Evolutionary conservation across 1,140 invertebrate genomes (phyloP).

Genomic region (Trichomalopsis sarcophagae): DNA sequence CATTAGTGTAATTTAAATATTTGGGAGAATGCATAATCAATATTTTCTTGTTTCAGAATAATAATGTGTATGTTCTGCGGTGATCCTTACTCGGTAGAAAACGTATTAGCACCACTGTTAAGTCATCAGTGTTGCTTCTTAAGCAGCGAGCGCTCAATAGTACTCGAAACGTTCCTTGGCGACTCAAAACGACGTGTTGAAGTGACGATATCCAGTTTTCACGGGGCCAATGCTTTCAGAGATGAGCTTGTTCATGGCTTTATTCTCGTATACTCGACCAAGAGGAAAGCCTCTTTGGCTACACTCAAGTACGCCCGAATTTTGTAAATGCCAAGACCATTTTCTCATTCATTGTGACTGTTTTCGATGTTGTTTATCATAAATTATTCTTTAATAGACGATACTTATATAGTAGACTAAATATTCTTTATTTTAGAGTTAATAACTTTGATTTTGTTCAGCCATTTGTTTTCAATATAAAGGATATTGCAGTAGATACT

Average conservation of each 20-base stretch:
- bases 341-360: conserved; percentile 26
- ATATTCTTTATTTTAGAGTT: conserved; percentile 37
- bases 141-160: conserved; percentile 90
- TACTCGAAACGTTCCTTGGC: conserved; percentile 93
- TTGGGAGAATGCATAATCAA: conserved; percentile 14
- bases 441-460: neutral
- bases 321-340: conserved; percentile 51
- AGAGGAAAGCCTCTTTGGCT: conserved; percentile 94
- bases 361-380: neutral
- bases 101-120: conserved; percentile 90
- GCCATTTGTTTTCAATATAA: neutral
- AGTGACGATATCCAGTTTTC: conserved; percentile 96
- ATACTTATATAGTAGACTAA: neutral
- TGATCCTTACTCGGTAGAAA: conserved; percentile 93
- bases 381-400: conserved; percentile 42
- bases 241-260: conserved; percentile 97
- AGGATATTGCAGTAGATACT: neutral
- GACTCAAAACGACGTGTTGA: conserved; percentile 92
- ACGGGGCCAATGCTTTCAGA: conserved; percentile 93
- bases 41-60: conserved; percentile 78
- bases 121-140: conserved; percentile 92
- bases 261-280: conserved; percentile 96
- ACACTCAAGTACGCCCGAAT: conserved; percentile 86
- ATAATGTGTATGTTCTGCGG: conserved; percentile 98
- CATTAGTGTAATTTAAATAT: conserved; percentile 12